Base-by-base conservation (phyloP, 1,140 invertebrate species). In the Ceratina calcarata region DNA sequence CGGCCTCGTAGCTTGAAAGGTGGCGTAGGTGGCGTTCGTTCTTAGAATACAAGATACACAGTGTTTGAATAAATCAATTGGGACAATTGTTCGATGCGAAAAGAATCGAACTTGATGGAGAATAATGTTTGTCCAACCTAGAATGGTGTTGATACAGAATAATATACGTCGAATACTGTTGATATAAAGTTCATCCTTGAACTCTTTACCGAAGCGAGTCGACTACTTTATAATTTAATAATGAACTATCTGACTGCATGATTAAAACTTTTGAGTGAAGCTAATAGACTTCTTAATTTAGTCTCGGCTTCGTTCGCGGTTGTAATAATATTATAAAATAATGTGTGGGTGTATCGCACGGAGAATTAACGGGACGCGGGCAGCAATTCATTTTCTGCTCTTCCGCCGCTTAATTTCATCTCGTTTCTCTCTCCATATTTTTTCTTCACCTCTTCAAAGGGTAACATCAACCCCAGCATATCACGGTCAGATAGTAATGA, bases 381-480 rank as follows among this genome's bases (percentile, higher is more conserved):
- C 58, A 32, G 72, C 72, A 71, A 82, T 80, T 72, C 81, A 62
- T 80, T 81, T 81, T 69, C 80, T 82, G 77, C 74, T 74, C 68
- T 68, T 22, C 55, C 20, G 7, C 72, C 57, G 27, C n/a, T 58
- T 37, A 45, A 75, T 49, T 55, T n/a, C 22, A 6, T 8, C n/a
- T 37, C 37, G 27, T 24, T 16, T n/a, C 58, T 61, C n/a, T 37
- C 37, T 18, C 24, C 10, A 6, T 3, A 32, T 24, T 45, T 66
- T 57, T 27, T 71, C 51, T 53, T 49, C 12, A n/a, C 0, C 49
- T 22, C n/a, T 58, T 71, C 81, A 67, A 80, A 73, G 81, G 49
- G 20, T 60, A 61, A 80, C 60, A 65, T 78, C 73, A 82, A 84
- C 68, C 65, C 32, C 53, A 32, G 2, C 27, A 45, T 27, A 57